Base-by-base conservation (phyloP, 2,113 vertebrate genomes). In the Forbesichthys papilliferus region DNA sequence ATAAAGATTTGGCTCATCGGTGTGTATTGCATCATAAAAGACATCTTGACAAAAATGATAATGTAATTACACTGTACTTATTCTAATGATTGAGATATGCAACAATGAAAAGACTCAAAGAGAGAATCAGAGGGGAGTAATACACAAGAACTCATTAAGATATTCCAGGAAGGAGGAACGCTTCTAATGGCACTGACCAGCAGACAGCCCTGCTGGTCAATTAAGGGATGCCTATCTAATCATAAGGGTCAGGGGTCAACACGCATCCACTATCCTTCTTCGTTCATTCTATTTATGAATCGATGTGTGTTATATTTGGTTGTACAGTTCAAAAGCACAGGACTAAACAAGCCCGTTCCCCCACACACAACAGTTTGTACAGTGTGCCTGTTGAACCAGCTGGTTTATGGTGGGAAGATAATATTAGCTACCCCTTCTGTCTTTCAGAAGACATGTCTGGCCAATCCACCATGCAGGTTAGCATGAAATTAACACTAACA, bases 181-280 rank as follows among this genome's bases (percentile, higher is more conserved):
- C 69, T 7, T 4, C 69, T 86, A 84, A 86, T 87, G 86, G 80
- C 0, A 16, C 66, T 70, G 71, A 78, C 61, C 56, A 6, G 63
- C 68, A 80, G 73, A 79, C 76, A 68, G 78, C 70, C 64, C 69
- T 36, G 75, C 56, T 61, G 3, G 64, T 74, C 86, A 88, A 87
- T 89, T 88, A 88, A 73, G 69, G 76, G 34, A 1, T 48, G 48
- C 73, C 77, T 86, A 90, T 89, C 84, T 86, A 86, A 89, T 90
- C 87, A 88, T 33, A 14, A 0, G 64, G 86, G 83, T 88, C 81
- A 75, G 54, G 48, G 82, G 78, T 86, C 75, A 70, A 62, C 55
- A 55, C 67, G 16, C 48, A 46, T 82, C 68, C 56, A 57, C 72
- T 74, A 84, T 84, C 67, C 52, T 61, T 88, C 80, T 85, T 83